Conservation (phyloP, 1,140 invertebrate genomes). For the Drosophila kanapiae region DNA sequence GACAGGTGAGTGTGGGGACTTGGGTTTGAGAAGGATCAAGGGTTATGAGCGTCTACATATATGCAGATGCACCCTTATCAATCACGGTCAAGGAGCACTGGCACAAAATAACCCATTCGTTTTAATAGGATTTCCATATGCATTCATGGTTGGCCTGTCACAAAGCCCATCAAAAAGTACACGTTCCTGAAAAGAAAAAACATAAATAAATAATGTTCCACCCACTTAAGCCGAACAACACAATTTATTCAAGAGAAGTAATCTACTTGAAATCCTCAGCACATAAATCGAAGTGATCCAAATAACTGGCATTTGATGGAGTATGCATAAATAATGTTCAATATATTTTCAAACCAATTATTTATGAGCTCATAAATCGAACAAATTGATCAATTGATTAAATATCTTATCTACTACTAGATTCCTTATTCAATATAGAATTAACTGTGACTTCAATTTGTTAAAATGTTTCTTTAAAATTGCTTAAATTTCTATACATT, state of each 20-base stretch:
- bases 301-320: constrained; percentile 6
- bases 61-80: constrained; percentile 44
- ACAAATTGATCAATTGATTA: background rate
- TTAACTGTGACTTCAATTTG: background rate
- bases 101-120: constrained; percentile 32
- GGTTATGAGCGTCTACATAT: background rate
- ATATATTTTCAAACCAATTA: background rate
- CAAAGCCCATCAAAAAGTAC: constrained; percentile 21
- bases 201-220: constrained; percentile 37
- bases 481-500: background rate
- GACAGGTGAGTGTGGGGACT: constrained; percentile 91
- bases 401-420: background rate
- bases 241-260: constrained; percentile 18
- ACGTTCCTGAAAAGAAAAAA: constrained; percentile 4
- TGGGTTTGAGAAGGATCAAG: constrained; percentile 1
- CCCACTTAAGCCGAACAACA: constrained; percentile 4
- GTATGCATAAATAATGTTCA: constrained; percentile 6
- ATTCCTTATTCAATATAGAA: background rate
- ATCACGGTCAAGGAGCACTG: constrained; percentile 20
- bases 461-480: background rate
- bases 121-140: constrained; percentile 34
- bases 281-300: constrained; percentile 11
- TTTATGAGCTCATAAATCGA: constrained; percentile 5
- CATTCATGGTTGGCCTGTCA: constrained; percentile 28
- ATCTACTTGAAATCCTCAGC: constrained; percentile 9